These are phyloP conservation scores for Poicephalus gulielmi DNA, from an alignment of 2,113 vertebrate species.

Conservation along the genomic window DNA sequence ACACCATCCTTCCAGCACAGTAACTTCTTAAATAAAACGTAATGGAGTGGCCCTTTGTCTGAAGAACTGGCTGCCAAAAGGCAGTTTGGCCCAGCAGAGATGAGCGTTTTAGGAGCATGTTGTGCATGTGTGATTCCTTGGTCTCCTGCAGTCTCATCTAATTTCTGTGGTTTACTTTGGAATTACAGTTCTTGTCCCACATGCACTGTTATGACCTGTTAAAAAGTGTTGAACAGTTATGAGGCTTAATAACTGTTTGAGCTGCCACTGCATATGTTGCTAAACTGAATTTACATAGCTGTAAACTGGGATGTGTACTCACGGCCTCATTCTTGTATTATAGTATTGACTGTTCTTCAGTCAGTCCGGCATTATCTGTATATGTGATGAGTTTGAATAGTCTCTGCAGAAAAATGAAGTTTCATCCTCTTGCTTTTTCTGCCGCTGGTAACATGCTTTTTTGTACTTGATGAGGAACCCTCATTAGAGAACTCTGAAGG, in stretches of 20 bases:
- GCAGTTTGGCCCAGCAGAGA: background rate
- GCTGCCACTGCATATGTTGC: background rate
- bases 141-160: background rate
- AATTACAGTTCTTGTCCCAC: background rate
- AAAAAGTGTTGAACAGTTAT: background rate
- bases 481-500: background rate
- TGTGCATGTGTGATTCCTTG: background rate
- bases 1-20: background rate
- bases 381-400: background rate
- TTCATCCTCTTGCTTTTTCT: background rate
- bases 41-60: background rate
- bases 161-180: background rate
- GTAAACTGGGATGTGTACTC: background rate
- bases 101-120: background rate
- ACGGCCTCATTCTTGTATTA: background rate
- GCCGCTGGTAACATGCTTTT: background rate
- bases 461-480: background rate
- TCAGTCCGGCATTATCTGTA: background rate
- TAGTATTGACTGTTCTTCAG: background rate
- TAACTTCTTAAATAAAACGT: background rate
- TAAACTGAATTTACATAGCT: background rate
- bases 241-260: background rate
- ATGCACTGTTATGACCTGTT: background rate
- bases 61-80: background rate
- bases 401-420: background rate